Evolutionary conservation across 2,113 vertebrate species (phyloP), one percentile per base, ranked within the genome.

Genomic region (Rallus limicola): DNA sequence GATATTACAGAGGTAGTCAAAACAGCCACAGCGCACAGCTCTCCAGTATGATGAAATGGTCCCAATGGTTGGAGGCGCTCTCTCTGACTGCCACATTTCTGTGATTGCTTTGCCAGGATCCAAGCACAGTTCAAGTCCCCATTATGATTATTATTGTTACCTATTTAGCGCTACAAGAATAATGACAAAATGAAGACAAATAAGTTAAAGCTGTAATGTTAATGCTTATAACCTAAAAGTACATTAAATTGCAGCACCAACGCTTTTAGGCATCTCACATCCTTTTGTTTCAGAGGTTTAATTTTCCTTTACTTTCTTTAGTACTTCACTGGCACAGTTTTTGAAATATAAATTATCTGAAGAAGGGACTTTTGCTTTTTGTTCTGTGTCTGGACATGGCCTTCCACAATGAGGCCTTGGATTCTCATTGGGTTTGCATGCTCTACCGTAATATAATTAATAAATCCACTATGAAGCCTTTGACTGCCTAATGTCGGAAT

Each of bases 391-490:
- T 77, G 50, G 28, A 77, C 52, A 20, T 33, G 23, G 60, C n/a
- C 36, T 92, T 80, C 52, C 33, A n/a, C 12, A 31, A 33, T 10
- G 42, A 77, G 52, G 25, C 38, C 15, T 26, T 86, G 42, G 12
- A 28, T 93, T 17, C 10, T 74, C 1, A 0, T 44, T 52, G 81
- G 15, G 4, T 82, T 94, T 19, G 50, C 17, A 13, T 36, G 42
- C 26, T 67, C 17, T 75, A 64, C 38, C 38, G 40, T 48, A 64
- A 33, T n/a, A 58, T 56, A 65, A 90, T 62, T 94, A 81, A 71
- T 58, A 82, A 86, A 78, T 78, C 56, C 34, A 28, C 52, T 48
- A 6, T 75, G 56, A 94, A 88, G 88, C 76, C 31, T 92, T 86
- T 93, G 50, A 31, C 31, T 1, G 4, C 33, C 46, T 81, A n/a